Conservation (phyloP, 2,888 invertebrate genomes). For the Laothoe populi region DNA sequence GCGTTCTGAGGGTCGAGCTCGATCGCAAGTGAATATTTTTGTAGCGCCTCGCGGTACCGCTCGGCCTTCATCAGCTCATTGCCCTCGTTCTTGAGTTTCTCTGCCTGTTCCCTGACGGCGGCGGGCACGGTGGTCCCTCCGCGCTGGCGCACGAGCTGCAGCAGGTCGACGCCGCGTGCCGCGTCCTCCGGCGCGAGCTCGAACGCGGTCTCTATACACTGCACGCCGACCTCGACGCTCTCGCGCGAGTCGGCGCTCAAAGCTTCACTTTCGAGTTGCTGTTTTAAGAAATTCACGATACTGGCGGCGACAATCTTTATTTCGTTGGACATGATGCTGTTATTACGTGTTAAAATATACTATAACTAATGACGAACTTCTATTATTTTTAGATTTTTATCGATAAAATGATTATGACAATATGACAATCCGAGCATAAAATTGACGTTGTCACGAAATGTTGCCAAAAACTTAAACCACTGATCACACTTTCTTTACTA, state of each 20-base stretch:
- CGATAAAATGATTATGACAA: constrained; percentile 44
- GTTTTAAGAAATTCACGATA: constrained; percentile 84
- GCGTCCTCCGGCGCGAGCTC: constrained; percentile 85
- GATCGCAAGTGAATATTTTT: constrained; percentile 95
- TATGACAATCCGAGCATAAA: constrained; percentile 29
- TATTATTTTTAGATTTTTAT: constrained; percentile 55
- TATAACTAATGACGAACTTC: constrained; percentile 30
- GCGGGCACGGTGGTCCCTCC: constrained; percentile 31
- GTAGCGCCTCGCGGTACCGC: constrained; percentile 91
- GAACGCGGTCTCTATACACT: constrained; percentile 97
- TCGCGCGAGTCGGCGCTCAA: constrained; percentile 84
- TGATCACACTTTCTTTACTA: no score
- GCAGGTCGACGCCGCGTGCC: constrained; percentile 62
- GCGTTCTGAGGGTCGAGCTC: constrained; percentile 94
- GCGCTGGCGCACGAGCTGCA: constrained; percentile 62
- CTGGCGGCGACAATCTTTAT: constrained; percentile 81
- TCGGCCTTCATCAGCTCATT: constrained; percentile 95
- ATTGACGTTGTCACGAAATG: constrained; percentile 10
- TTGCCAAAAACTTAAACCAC: no score
- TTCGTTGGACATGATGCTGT: constrained; percentile 63
- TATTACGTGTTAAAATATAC: not conserved
- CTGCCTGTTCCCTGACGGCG: constrained; percentile 85
- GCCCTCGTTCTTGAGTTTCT: constrained; percentile 94
- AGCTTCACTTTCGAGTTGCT: constrained; percentile 79
- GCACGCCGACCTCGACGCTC: constrained; percentile 96